A percentile compares a stretch with the other conserved stretches of the same genome.
Evolutionary conservation across 1,140 invertebrate species (phyloP).

Genomic region (Aphidius ervi): DNA sequence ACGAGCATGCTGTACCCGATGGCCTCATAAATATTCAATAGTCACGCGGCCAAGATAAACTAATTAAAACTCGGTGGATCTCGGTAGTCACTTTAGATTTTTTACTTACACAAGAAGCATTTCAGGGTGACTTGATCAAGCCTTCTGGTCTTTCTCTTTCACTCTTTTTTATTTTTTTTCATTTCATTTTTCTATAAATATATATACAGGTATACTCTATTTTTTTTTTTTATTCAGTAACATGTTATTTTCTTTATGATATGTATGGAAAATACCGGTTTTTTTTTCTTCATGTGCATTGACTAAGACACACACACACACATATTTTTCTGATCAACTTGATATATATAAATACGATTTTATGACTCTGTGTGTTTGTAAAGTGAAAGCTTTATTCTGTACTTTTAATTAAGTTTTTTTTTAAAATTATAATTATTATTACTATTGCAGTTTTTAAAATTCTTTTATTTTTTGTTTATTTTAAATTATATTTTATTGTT

Average conservation of each 20-base stretch:
- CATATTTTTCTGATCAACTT: too few relatives aligned
- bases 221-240: too few relatives aligned
- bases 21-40: conserved; percentile 56
- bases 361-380: too few relatives aligned
- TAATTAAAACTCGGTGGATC: conserved; percentile 56
- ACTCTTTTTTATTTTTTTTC: conserved; percentile 37
- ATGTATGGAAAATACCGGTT: conserved; percentile 9
- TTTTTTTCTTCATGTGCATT: background rate
- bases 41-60: conserved; percentile 56
- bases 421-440: background rate
- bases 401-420: conserved; percentile 49
- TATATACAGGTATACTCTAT: too few relatives aligned
- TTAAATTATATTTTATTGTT: background rate
- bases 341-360: background rate
- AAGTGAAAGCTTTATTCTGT: conserved; percentile 52
- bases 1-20: conserved; percentile 26
- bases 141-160: conserved; percentile 33
- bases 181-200: background rate
- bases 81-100: conserved; percentile 57
- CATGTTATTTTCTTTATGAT: too few relatives aligned
- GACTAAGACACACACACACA: too few relatives aligned
- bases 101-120: conserved; percentile 57
- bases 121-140: conserved; percentile 42
- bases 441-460: conserved; percentile 39
- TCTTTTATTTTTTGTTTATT: conserved; percentile 15